Evolutionary conservation across 2,888 invertebrate species (phyloP), one percentile per base, ranked within the genome.

Genomic region (Lithosia quadra): DNA sequence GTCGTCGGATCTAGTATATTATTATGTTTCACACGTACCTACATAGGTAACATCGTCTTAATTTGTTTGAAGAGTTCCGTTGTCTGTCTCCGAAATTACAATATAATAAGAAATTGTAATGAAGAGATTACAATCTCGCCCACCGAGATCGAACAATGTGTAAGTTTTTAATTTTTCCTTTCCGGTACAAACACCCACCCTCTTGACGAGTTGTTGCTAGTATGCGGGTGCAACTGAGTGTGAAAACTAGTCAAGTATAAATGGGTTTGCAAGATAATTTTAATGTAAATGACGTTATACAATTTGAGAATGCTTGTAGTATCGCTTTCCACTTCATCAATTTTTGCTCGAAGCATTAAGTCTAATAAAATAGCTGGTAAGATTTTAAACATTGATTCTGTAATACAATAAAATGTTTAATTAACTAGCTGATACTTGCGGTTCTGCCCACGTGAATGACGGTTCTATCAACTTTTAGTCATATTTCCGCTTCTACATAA

Each of bases 341-440:
- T n/a, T 49, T 18, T 49, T 49, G 49, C n/a, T 49, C 8, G 24
- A 55, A 36, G 36, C 33, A 34, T 36, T 60, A 21, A 36, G 21
- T 34, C n/a, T 36, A 36, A 22, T 61, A 39, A 61, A 61, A 61
- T 61, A 39, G 7, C 18, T 61, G 18, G 15, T 10, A 39, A 59
- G 21, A 59, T 33, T 21, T 59, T 13, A 59, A 59, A 59, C 36
- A 34, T 36, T 22, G 53, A 66, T 60, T 60, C 49, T 24, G 60
- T 36, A 59, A 34, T 22, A 21, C 57, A 53, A 33, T 57, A 53
- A 60, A 53, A 18, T 24, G 49, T 59, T 65, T 22, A n/a, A n/a
- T n/a, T n/a, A n/a, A n/a, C n/a, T n/a, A n/a, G n/a, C n/a, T n/a
- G n/a, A n/a, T n/a, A n/a, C n/a, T n/a, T n/a, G n/a, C n/a, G n/a